A percentile compares a stretch with the other conserved stretches of the same genome.
Evolutionary conservation across 2,888 invertebrate species (phyloP).

Genomic region (Leptarthrus brevirostris): DNA sequence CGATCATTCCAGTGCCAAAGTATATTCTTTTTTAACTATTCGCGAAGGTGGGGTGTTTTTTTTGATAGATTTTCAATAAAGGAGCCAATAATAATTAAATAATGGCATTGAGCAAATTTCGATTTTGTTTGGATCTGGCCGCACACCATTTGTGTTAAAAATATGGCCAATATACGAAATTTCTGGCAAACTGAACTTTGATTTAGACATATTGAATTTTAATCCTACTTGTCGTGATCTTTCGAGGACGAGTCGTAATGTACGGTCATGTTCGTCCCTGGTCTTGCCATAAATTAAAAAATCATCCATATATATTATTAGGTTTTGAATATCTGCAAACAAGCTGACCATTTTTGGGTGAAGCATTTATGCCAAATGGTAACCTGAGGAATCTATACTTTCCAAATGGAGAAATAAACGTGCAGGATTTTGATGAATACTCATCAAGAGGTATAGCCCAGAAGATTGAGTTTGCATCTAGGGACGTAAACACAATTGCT

Average conservation of each 20-base stretch:
- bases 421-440: too few species aligned
- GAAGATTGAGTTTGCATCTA: too few species aligned
- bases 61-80: conserved; percentile 54
- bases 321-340: too few species aligned
- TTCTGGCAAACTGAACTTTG: conserved; percentile 22
- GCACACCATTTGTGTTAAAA: conserved; percentile 52
- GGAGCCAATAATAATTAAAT: conserved; percentile 50
- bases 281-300: too few species aligned
- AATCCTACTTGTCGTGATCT: conserved; percentile 35
- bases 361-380: too few species aligned
- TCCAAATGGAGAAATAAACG: too few species aligned
- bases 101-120: conserved; percentile 49
- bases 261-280: too few species aligned
- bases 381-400: too few species aligned
- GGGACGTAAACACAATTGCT: too few species aligned
- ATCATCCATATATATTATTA: too few species aligned
- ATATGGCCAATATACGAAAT: conserved; percentile 56
- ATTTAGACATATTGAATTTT: conserved; percentile 44
- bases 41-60: conserved; percentile 30
- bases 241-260: conserved; percentile 9
- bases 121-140: conserved; percentile 52
- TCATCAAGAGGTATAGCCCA: too few species aligned
- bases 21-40: conserved; percentile 47
- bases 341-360: too few species aligned
- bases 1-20: conserved; percentile 52